Evolutionary conservation across 30 jellyfish, hydroid and myxozoan species (phyloP).

Genomic region (Cassiopea xamachana): DNA sequence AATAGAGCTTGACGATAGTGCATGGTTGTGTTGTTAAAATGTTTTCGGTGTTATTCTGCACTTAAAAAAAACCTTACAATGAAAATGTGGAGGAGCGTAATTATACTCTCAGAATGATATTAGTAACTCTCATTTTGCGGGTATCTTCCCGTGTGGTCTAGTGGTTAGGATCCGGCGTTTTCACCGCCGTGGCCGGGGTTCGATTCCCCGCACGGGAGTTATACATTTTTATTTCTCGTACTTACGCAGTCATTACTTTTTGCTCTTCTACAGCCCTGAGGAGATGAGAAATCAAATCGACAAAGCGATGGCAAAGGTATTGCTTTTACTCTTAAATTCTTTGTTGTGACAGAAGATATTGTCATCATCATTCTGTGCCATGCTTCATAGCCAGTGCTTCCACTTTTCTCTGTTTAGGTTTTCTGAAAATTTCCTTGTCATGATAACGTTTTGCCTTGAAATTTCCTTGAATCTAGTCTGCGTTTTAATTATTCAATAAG

Average conservation of each 20-base stretch:
- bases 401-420: too few species aligned
- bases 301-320: slow-evolving; percentile 90
- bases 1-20: too few species aligned
- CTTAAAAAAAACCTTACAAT: neutral
- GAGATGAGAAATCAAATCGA: slow-evolving; percentile 88
- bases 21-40: too few species aligned
- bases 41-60: too few species aligned
- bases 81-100: neutral
- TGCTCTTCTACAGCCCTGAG: slow-evolving; percentile 60
- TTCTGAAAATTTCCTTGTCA: too few species aligned
- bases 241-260: neutral
- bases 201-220: slow-evolving; percentile 74
- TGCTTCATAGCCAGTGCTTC: too few species aligned
- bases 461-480: too few species aligned
- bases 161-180: slow-evolving; percentile 67
- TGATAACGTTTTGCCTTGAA: too few species aligned
- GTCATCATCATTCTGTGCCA: too few species aligned
- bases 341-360: too few species aligned
- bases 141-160: slow-evolving; percentile 35
- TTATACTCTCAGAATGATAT: neutral
- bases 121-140: neutral
- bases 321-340: neutral
- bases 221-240: neutral
- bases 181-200: slow-evolving; percentile 72
- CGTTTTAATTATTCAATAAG: too few species aligned